Base-by-base conservation (phyloP, 2,888 invertebrate genomes). In the Drosophila nr. perissopoda region DNA sequence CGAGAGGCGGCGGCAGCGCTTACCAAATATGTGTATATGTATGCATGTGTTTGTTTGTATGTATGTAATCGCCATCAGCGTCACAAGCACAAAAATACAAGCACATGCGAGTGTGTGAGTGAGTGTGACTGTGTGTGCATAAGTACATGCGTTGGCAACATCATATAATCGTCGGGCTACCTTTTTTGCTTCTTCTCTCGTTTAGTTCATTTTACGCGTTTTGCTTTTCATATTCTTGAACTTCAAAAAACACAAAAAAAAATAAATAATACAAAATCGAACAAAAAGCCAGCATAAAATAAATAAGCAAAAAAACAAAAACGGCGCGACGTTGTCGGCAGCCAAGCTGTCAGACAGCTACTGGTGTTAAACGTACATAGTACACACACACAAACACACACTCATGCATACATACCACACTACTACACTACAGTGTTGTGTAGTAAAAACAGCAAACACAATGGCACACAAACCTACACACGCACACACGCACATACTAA, bases 321-420 rank as follows among this genome's bases (percentile, higher is more conserved):
- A 40, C 73, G 67, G 52, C 71, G 64, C 66, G 57, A 51, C 78
- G 73, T 52, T 70, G 86, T 80, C 87, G 82, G 73, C 83, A 85
- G 88, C 79, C 87, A 90, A 90, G 90, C 90, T 76, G 85, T 90
- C 90, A 87, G 90, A 85, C 86, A 90, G 86, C 86, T 87, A 87
- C 86, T 90, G 86, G 86, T 87, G 90, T 87, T 87, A 81, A 87
- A 77, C 86, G 90, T 90, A 85, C 83, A 85, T 69, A 76, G 67
- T 81, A 80, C 58, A 31, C 31, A 34, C 36, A 36, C 36, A 13
- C 4, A 34, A 16, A 21, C 0, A 8, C 4, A 25, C 8, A 45
- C 4, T 4, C 21, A 25, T 16, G 16, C 52, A 51, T 21, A 64
- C 64, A 72, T 54, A 54, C 49, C 53, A 45, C 16, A 25, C 25